phyloP scores from a whole-genome alignment of 1,140 invertebrate species.

The Acromyrmex echinatior region DNA sequence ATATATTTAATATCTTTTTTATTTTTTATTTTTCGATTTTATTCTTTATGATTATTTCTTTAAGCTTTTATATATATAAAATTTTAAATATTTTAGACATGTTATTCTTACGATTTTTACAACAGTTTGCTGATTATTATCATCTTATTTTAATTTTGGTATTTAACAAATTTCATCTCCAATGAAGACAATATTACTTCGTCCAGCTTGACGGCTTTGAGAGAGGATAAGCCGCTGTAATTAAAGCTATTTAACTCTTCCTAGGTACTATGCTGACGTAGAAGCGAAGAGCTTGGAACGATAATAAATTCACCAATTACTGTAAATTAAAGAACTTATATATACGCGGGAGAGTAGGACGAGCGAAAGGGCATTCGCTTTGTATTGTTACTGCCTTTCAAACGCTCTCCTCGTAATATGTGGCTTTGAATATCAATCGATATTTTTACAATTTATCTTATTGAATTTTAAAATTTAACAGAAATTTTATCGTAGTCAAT shows the following conservation, averaged over 20 bases:
- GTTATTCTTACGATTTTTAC: background rate
- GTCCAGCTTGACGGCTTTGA: constrained; percentile 65
- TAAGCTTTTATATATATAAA: background rate
- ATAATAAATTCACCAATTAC: constrained; percentile 78
- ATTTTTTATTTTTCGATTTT: background rate
- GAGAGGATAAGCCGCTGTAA: constrained; percentile 52
- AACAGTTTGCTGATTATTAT: background rate
- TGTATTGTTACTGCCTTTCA: background rate
- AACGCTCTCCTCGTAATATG: background rate
- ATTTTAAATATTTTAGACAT: background rate
- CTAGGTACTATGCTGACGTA: constrained; percentile 55
- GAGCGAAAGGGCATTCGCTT: constrained; percentile 58
- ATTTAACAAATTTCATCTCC: constrained; percentile 11
- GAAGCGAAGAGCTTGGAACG: constrained; percentile 57
- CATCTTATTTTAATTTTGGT: background rate
- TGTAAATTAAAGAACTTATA: constrained; percentile 70
- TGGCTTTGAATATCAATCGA: constrained; percentile 11
- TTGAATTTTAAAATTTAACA: constrained; percentile 6
- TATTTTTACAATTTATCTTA: background rate
- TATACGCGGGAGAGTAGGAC: background rate
- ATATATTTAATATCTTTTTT: background rate
- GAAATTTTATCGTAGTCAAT: background rate
- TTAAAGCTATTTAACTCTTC: constrained; percentile 65
- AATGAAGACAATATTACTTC: constrained; percentile 16
- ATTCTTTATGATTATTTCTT: background rate